Evolutionary conservation across 2,113 vertebrate genomes (phyloP).

Genomic region (Microcebus ravelobensis): DNA sequence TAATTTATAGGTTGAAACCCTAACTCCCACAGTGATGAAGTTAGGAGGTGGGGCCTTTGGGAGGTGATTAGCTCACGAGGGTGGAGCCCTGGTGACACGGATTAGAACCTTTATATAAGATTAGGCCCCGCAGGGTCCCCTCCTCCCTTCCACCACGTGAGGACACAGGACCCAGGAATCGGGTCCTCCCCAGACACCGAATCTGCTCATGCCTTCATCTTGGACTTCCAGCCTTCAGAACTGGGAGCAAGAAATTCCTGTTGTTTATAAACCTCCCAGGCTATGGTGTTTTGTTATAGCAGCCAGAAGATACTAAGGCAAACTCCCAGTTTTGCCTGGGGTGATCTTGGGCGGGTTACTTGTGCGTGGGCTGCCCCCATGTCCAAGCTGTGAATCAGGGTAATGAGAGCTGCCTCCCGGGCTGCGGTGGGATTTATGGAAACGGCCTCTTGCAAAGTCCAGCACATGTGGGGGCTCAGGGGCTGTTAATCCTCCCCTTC

Average conservation of each 20-base stretch:
- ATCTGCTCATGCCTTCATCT: neutral
- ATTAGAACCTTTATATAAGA: neutral
- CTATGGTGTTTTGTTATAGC: neutral
- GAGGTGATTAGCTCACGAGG: accelerated
- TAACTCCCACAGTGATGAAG: no score
- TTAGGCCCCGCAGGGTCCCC: neutral
- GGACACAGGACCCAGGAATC: neutral
- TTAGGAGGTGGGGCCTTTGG: neutral
- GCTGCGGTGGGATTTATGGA: accelerated
- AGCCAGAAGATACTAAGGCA: neutral
- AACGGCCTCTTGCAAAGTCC: no score
- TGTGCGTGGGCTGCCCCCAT: accelerated
- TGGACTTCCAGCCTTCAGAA: neutral
- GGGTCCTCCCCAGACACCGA: neutral
- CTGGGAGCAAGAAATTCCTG: neutral
- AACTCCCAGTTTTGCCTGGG: neutral
- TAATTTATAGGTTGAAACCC: no score
- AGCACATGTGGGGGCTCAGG: neutral
- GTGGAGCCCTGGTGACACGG: neutral
- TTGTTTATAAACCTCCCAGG: neutral
- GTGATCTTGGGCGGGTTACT: neutral
- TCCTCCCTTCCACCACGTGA: neutral
- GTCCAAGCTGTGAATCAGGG: neutral
- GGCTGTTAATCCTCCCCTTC: neutral
- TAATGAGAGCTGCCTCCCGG: neutral